Percentiles rank a stretch among this genome's conserved stretches.
Evolutionary conservation across 1,140 invertebrate species (phyloP).

Genomic region (Sminthurinus signatus): DNA sequence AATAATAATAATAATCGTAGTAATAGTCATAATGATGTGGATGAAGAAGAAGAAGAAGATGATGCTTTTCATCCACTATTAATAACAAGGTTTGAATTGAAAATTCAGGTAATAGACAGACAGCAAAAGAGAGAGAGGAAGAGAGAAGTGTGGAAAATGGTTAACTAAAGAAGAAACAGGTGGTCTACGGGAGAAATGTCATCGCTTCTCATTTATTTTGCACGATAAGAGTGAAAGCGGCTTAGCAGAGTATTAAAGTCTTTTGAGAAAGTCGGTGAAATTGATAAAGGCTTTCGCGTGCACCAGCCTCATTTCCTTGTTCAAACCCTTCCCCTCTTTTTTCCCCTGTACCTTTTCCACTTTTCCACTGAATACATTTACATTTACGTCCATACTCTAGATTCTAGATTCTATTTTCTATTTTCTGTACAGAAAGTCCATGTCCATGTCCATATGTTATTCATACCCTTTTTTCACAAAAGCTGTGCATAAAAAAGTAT

Average conservation of each 20-base stretch:
- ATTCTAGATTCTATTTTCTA: no score
- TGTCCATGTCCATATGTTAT: no score
- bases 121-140: not conserved
- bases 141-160: no score
- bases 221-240: slow-evolving; percentile 41
- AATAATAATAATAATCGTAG: no score
- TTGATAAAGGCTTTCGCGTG: slow-evolving; percentile 37
- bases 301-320: slow-evolving; percentile 24
- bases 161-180: slow-evolving; percentile 38
- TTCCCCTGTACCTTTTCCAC: not conserved
- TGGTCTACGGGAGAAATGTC: slow-evolving; percentile 38
- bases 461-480: no score
- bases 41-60: no score
- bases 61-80: no score
- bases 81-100: no score
- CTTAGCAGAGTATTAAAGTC: slow-evolving; percentile 40
- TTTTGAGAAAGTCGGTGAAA: slow-evolving; percentile 36
- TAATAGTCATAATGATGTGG: no score
- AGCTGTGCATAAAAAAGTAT: no score
- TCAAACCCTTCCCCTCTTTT: not conserved
- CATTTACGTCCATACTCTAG: not conserved
- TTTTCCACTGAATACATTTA: not conserved
- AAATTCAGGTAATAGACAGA: no score
- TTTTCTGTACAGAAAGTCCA: no score
- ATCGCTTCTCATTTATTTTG: slow-evolving; percentile 40